A percentile compares a stretch with the other conserved stretches of the same genome.
Evolutionary conservation across 2,113 vertebrate genomes (phyloP).

Genomic region (Craseonycteris thonglongyai): DNA sequence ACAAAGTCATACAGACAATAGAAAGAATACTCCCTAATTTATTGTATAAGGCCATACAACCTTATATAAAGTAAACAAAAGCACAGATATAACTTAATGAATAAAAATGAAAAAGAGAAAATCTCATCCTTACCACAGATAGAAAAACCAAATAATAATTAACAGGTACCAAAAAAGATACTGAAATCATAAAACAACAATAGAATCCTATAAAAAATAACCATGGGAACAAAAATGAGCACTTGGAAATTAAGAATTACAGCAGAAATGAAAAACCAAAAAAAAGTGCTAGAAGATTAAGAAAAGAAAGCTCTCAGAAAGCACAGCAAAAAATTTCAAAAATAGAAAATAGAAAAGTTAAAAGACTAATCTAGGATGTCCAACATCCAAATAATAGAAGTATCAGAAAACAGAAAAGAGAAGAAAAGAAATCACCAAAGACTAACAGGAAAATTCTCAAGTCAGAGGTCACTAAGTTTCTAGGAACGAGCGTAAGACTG

Average conservation of each 20-base stretch:
- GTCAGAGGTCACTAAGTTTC: neutral
- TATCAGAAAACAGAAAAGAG: neutral
- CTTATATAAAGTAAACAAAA: neutral
- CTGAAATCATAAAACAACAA: neutral
- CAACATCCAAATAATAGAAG: neutral
- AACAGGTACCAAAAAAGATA: neutral
- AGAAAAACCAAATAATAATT: neutral
- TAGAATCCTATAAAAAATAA: neutral
- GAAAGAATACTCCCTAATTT: neutral
- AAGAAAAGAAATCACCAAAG: neutral
- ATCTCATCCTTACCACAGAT: neutral
- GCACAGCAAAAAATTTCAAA: neutral
- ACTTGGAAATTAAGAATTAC: neutral
- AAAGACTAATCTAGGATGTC: neutral
- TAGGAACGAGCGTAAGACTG: neutral
- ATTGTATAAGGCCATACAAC: neutral
- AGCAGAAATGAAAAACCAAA: neutral
- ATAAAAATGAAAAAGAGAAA: neutral
- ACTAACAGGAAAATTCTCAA: neutral
- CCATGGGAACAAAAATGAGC: neutral
- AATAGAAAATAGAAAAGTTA: neutral
- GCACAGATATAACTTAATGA: neutral
- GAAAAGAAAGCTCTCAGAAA: neutral
- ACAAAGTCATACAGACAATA: neutral
- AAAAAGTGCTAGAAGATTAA: neutral